A percentile compares a stretch with the other conserved stretches of the same genome.
Evolutionary conservation across 2,888 invertebrate genomes (phyloP).

Genomic region (Amblyjoppa proteus): DNA sequence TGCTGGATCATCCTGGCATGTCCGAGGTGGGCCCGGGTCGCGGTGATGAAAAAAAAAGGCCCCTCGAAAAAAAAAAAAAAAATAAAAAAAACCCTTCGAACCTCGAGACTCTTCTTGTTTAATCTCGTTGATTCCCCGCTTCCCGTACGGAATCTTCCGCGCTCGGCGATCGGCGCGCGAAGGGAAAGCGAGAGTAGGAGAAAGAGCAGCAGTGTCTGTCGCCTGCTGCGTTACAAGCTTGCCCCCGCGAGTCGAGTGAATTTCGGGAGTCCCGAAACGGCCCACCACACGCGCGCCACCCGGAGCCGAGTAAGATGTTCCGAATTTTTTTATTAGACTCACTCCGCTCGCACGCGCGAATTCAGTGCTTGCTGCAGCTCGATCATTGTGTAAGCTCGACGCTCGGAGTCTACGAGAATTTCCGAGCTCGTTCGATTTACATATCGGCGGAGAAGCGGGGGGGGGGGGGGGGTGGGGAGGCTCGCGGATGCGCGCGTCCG

Average conservation of each 20-base stretch:
- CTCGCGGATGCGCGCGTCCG: not conserved
- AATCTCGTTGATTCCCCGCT: not conserved
- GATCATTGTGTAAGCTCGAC: slow-evolving; percentile 13
- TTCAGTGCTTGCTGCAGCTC: not conserved
- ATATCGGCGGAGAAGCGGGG: slow-evolving; percentile 53
- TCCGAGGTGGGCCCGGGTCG: slow-evolving; percentile 18
- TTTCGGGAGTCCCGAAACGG: slow-evolving; percentile 36
- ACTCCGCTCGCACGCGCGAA: not conserved
- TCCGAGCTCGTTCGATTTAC: slow-evolving; percentile 61
- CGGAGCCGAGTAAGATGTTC: slow-evolving; percentile 77
- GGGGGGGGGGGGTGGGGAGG: not conserved
- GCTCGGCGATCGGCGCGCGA: not conserved
- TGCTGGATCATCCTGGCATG: slow-evolving; percentile 3
- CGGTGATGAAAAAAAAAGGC: not conserved
- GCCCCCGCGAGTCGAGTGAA: slow-evolving; percentile 30
- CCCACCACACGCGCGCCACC: slow-evolving; percentile 21
- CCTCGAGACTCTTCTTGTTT: slow-evolving; percentile 2
- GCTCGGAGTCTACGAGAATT: slow-evolving; percentile 50
- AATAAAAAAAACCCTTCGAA: not conserved
- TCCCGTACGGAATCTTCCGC: not conserved
- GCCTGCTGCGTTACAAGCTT: slow-evolving; percentile 59
- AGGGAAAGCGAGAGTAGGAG: not conserved
- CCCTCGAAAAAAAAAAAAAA: not conserved
- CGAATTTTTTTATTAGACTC: slow-evolving; percentile 74
- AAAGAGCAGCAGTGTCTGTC: slow-evolving; percentile 27